phyloP scores from a whole-genome alignment of 2,113 vertebrate genomes.

The Capreolus pygargus region DNA sequence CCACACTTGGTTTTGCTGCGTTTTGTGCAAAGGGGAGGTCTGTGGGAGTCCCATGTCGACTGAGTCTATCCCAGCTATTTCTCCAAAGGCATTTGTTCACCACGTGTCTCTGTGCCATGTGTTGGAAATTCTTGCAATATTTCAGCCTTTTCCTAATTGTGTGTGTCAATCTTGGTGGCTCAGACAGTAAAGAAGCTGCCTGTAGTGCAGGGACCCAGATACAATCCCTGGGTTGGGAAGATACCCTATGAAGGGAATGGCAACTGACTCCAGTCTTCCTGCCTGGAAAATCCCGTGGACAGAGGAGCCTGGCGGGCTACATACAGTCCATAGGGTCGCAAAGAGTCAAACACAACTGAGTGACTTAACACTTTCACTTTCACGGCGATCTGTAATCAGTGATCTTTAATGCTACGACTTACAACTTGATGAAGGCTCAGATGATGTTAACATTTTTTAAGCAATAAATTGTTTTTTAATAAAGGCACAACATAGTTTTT shows the following conservation, averaged over 20 bases:
- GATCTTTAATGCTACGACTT: background rate
- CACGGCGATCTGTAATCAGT: background rate
- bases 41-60: background rate
- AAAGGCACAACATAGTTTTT: background rate
- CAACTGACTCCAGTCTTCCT: background rate
- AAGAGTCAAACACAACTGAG: background rate
- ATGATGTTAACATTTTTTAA: too few relatives aligned
- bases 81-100: background rate
- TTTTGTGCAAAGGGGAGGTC: background rate
- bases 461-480: background rate
- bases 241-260: background rate
- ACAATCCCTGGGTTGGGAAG: background rate
- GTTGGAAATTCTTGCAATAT: background rate
- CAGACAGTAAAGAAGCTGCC: background rate
- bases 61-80: background rate
- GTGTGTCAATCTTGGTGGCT: background rate
- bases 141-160: background rate
- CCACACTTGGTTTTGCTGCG: accelerated
- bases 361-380: background rate
- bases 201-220: background rate
- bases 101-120: background rate
- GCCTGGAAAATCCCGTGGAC: background rate
- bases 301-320: background rate
- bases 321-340: background rate
- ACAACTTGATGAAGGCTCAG: background rate